Percentiles rank a stretch among this genome's conserved stretches.
Conservation (phyloP, 2,113 vertebrate genomes). For the Thalassarche chlororhynchos region DNA sequence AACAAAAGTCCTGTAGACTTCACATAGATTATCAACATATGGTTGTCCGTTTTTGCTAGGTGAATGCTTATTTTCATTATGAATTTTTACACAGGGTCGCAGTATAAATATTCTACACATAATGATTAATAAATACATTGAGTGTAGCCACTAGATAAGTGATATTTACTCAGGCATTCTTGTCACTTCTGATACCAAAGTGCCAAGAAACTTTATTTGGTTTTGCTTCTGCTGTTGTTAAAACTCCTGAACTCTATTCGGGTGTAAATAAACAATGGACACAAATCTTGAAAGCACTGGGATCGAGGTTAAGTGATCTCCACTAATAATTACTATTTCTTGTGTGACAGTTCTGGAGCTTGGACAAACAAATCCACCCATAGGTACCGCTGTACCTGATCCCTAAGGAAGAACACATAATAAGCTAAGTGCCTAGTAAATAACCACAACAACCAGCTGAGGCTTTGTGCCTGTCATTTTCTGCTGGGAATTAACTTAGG, state of each 20-base stretch:
- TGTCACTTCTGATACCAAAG: not conserved
- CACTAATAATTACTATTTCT: not conserved
- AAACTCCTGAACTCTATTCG: not conserved
- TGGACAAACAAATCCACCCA: not conserved
- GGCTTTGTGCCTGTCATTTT: not conserved
- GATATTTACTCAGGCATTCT: not conserved
- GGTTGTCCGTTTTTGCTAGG: not conserved
- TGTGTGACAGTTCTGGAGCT: not conserved
- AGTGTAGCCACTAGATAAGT: not conserved
- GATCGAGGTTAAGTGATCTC: not conserved
- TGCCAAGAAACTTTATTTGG: not conserved
- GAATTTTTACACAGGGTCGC: not conserved
- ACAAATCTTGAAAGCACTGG: not conserved
- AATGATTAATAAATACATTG: not conserved
- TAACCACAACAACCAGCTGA: not conserved
- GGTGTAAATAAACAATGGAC: not conserved
- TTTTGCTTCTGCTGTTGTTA: not conserved
- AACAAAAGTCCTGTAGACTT: not conserved
- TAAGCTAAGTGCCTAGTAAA: not conserved
- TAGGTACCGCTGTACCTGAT: not conserved
- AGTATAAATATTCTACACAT: not conserved
- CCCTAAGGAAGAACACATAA: not conserved
- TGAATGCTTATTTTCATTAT: not conserved
- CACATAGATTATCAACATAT: not conserved
- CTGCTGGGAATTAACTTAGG: not conserved